These are phyloP conservation scores for Cyrtorhinus lividipennis DNA, from an alignment of 1,140 invertebrate genomes.

Conservation along the genomic window DNA sequence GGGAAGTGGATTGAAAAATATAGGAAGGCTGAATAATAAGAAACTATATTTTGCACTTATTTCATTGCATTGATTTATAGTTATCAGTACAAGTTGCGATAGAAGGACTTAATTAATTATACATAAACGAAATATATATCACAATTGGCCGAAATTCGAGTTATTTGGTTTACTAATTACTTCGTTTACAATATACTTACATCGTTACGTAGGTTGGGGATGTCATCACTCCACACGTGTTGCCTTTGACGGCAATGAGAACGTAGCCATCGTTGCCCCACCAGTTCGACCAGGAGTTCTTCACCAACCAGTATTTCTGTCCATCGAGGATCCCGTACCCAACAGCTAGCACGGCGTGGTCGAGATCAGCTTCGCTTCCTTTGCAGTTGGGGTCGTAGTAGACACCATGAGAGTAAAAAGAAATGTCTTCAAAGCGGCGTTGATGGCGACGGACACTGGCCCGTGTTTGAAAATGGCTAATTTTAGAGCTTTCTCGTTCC, in stretches of 20 bases:
- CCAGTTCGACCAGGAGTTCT: constrained; percentile 90
- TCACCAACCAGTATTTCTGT: constrained; percentile 76
- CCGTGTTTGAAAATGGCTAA: constrained; percentile 77
- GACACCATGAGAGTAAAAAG: constrained; percentile 38
- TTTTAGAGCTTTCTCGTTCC: constrained; percentile 60
- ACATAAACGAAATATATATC: too few relatives aligned
- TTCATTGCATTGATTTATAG: too few relatives aligned
- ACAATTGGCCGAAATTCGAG: too few relatives aligned
- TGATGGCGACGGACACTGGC: constrained; percentile 83
- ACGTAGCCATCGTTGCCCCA: constrained; percentile 92
- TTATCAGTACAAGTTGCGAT: too few relatives aligned
- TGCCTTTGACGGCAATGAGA: constrained; percentile 70
- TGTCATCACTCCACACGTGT: constrained; percentile 83
- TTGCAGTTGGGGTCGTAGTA: background rate
- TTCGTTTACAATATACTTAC: constrained; percentile 26
- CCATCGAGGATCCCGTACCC: constrained; percentile 75
- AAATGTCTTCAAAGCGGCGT: constrained; percentile 75
- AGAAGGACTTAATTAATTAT: too few relatives aligned
- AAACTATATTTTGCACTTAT: too few relatives aligned
- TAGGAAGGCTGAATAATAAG: too few relatives aligned
- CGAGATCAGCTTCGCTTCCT: constrained; percentile 40
- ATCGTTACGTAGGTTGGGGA: constrained; percentile 73
- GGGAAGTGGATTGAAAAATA: too few relatives aligned
- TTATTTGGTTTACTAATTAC: too few relatives aligned
- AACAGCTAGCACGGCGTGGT: constrained; percentile 87